Conservation (phyloP, 2,113 vertebrate species). For the Entelurus aequoreus region DNA sequence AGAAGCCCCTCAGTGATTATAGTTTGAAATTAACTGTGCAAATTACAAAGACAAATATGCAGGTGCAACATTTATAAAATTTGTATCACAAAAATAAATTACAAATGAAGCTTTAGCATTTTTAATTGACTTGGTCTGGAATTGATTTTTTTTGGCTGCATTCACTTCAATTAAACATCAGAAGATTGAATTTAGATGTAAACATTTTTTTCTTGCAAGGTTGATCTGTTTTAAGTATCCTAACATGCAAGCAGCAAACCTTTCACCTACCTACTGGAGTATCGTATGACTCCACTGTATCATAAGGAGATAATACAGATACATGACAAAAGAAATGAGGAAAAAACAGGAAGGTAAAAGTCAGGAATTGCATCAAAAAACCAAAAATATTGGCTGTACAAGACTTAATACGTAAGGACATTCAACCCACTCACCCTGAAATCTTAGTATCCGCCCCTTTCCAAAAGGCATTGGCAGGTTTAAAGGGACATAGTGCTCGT, state of each 20-base stretch:
- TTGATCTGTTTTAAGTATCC: conserved; percentile 14
- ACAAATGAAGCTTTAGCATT: no score
- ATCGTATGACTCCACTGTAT: conserved; percentile 63
- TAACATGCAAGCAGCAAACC: conserved; percentile 44
- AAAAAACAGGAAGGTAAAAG: conserved; percentile 46
- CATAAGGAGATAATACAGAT: conserved; percentile 72
- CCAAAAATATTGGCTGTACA: background rate
- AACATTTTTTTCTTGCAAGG: background rate
- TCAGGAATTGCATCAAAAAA: conserved; percentile 23
- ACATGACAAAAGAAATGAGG: conserved; percentile 57
- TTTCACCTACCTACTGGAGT: conserved; percentile 73
- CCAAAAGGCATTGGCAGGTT: conserved; percentile 98
- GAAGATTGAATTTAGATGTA: conserved; percentile 7
- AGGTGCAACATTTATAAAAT: no score
- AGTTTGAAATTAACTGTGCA: no score
- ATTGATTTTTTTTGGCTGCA: background rate
- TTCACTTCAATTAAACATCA: conserved; percentile 1
- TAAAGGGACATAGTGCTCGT: conserved; percentile 94
- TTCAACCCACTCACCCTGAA: conserved; percentile 82
- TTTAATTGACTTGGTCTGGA: no score
- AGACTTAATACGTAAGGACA: background rate
- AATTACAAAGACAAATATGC: no score
- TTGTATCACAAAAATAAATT: no score
- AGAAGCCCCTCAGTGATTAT: conserved; percentile 9
- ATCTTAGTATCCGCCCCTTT: conserved; percentile 91